Conservation (phyloP, 2,113 vertebrate genomes). For the Sminthopsis crassicaudata region DNA sequence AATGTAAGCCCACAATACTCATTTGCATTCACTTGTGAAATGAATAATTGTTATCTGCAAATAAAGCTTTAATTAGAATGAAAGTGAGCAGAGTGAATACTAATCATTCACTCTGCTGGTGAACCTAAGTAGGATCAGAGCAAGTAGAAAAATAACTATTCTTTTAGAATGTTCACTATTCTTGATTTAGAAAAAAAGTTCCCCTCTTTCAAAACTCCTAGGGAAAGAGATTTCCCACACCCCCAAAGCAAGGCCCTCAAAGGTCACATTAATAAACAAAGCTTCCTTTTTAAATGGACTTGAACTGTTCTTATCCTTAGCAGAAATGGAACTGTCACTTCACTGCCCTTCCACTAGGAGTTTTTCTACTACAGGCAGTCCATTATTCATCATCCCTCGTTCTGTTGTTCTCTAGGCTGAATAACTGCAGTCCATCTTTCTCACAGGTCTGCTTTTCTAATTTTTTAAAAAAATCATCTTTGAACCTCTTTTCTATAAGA, state of each 20-base stretch:
- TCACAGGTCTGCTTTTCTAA: conserved; percentile 44
- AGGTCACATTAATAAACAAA: background rate
- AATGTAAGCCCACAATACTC: background rate
- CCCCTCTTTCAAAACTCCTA: background rate
- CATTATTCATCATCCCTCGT: background rate
- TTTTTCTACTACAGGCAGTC: background rate
- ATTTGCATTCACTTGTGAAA: background rate
- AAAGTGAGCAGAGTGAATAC: background rate
- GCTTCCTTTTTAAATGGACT: background rate
- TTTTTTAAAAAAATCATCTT: background rate
- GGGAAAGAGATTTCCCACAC: background rate
- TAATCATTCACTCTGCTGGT: background rate
- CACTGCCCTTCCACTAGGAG: background rate
- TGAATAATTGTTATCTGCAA: background rate
- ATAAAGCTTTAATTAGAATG: background rate
- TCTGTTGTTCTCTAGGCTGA: conserved; percentile 7
- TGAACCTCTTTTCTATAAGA: background rate
- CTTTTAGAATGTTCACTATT: background rate
- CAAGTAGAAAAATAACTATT: background rate
- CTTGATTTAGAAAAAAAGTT: background rate
- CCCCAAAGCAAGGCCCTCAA: conserved; percentile 4
- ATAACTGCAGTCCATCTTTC: background rate
- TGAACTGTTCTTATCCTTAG: conserved; percentile 18
- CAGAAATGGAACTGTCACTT: background rate
- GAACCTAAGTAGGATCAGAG: background rate